phyloP scores from a whole-genome alignment of 2,797 vertebrate species.

The Hydrolagus colliei region DNA sequence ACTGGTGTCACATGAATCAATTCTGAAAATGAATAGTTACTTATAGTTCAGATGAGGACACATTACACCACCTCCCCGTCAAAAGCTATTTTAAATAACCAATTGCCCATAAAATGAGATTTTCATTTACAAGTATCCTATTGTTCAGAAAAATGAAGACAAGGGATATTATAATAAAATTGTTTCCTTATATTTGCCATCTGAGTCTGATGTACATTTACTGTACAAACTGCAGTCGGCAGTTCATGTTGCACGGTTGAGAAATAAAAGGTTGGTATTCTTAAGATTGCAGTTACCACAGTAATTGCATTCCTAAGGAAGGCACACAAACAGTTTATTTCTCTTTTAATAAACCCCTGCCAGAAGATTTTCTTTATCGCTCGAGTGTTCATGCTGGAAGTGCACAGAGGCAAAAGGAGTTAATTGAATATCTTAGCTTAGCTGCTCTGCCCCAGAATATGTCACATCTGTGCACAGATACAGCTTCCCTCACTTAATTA shows the following conservation, averaged over 20 bases:
- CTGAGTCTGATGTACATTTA: slow-evolving; percentile 7
- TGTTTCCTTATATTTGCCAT: neutral
- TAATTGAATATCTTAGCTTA: slow-evolving; percentile 31
- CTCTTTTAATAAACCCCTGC: slow-evolving; percentile 17
- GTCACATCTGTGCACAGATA: neutral
- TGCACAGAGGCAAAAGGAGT: neutral
- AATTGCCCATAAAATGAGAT: neutral
- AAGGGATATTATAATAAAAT: neutral
- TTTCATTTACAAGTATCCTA: slow-evolving; percentile 10
- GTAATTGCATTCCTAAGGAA: slow-evolving; percentile 24
- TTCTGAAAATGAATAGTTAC: neutral
- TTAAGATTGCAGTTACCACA: slow-evolving; percentile 7
- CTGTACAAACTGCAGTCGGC: neutral
- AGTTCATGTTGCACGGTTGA: neutral
- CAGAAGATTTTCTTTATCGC: slow-evolving; percentile 15
- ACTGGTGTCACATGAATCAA: neutral
- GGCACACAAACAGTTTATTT: slow-evolving; percentile 5
- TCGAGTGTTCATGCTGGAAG: neutral
- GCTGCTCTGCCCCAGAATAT: neutral
- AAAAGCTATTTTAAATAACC: neutral
- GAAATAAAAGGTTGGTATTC: slow-evolving; percentile 1
- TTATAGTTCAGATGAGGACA: neutral
- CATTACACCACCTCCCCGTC: neutral
- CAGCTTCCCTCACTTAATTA: slow-evolving; percentile 12
- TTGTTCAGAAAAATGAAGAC: slow-evolving; percentile 18